phyloP scores from a whole-genome alignment of 2,888 invertebrate genomes.

The Galeopsomyia nigrocyanea region DNA sequence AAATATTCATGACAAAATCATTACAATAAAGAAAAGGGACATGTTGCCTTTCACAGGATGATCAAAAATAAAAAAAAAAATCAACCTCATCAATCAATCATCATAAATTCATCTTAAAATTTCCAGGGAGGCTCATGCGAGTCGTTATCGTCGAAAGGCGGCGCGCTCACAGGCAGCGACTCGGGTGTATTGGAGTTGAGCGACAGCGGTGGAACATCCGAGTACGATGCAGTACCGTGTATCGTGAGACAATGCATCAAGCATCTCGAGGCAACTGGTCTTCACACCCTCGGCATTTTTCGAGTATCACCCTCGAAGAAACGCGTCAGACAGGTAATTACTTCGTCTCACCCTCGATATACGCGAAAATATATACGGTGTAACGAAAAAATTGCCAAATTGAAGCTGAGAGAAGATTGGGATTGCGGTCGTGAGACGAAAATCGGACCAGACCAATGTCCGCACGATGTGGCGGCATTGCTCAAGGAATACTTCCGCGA shows the following conservation, averaged over 20 bases:
- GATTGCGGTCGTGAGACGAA: conserved; percentile 83
- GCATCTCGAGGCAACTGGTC: conserved; percentile 84
- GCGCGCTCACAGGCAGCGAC: conserved; percentile 63
- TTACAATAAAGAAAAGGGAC: too few species aligned
- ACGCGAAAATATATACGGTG: too few species aligned
- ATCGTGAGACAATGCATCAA: conserved; percentile 85
- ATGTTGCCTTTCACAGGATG: too few species aligned
- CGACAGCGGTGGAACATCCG: conserved; percentile 70
- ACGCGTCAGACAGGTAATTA: conserved; percentile 85
- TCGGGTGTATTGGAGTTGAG: conserved; percentile 67
- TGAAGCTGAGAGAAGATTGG: conserved; percentile 90
- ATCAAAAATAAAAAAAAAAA: too few species aligned
- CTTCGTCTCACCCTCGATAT: not conserved
- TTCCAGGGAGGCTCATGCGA: conserved; percentile 85
- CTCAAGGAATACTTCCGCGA: conserved; percentile 95
- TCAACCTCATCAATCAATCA: too few species aligned
- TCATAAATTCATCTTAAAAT: too few species aligned
- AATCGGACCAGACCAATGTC: conserved; percentile 85
- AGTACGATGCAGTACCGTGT: conserved; percentile 76
- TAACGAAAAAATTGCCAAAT: conserved; percentile 46
- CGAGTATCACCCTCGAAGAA: conserved; percentile 94
- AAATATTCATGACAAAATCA: too few species aligned
- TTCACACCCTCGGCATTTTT: conserved; percentile 90
- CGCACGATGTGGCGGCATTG: conserved; percentile 93
- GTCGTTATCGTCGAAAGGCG: conserved; percentile 72